Evolutionary conservation across 1,140 invertebrate species (phyloP), one percentile per base, ranked within the genome.

Genomic region (Trichonephila clavata): DNA sequence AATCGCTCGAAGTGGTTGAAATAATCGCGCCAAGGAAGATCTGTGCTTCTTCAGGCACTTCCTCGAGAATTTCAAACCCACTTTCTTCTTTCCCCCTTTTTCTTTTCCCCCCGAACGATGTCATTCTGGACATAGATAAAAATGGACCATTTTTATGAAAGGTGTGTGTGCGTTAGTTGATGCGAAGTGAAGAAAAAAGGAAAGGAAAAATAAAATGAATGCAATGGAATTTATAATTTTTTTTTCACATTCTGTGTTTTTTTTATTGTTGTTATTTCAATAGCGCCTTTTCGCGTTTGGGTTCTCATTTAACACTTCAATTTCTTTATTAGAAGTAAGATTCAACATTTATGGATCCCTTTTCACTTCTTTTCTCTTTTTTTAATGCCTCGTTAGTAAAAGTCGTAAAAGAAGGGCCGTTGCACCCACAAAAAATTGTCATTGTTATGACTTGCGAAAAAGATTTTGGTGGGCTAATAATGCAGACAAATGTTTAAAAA

Each of bases 21-120:
- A 43, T 89, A 89, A 89, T 89, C 86, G 61, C 63, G 86, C 86
- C 86, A 89, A 89, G 43, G 63, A 83, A 18, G 27, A 14, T 39
- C 27, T 32, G 24, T 10, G 81, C 57, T 50, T 27, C 27, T 83
- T 50, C 39, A 83, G 27, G 32, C 43, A 81, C 77, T 81, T 81
- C 77, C 27, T 81, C 39, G 32, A 81, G 27, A 32, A 77, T 77
- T 77, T 27, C 71, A 77, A 32, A 77, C 14, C 18, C 14, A 27
- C 27, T 63, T 61, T 21, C 24, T 18, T 18, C n/a, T 27, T 18
- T 63, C 32, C 27, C 16, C 4, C 16, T 14, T 60, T 7, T 24
- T 13, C 50, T 50, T 32, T 39, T 20, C 14, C 61, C 32, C 61
- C 24, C 10, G 32, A n/a, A 6, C 59, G 50, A 43, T 61, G 39